Base-by-base conservation (phyloP, 2,888 invertebrate genomes). In the Ophion slaviceki region DNA sequence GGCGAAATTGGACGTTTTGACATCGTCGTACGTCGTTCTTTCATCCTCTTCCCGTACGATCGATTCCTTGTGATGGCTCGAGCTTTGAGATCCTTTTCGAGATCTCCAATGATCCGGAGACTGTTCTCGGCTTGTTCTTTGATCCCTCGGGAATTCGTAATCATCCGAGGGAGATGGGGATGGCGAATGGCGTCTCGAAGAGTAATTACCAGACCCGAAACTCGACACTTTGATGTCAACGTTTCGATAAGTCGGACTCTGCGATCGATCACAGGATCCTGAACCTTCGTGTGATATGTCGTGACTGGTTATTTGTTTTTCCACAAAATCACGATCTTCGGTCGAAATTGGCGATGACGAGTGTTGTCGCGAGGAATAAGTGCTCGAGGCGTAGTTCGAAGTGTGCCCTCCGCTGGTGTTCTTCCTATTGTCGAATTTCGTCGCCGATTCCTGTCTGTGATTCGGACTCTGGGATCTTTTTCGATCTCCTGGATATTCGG, bases 61-160 rank as follows among this genome's bases (percentile, higher is more conserved):
- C 8, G 82, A 74, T 81, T 59, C 62, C 24, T n/a, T 76, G 8
- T 20, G 64, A n/a, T 24, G 10, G 47, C 53, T 64, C 7, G 84
- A 82, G 62, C 82, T 84, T 28, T 40, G 61, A 11, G 86, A 86
- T n/a, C 66, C 67, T 62, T 70, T 61, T 53, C 80, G 79, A 17
- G 81, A 78, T 75, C 24, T 53, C 40, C 67, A 62, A 74, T 57
- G 47, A 64, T 72, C 82, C 14, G 64, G 59, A 0, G 72, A 71
- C 64, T 64, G 66, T 45, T 74, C 61, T 14, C 59, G 45, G 28
- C n/a, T 57, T 17, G 20, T 57, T 66, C 53, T 66, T 57, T 57
- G 57, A 24, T 72, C 66, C 6, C 45, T 40, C 0, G 72, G 62
- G 6, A 6, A 40, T 66, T 66, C 40, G 32, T 57, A 20, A 57